Base-by-base conservation (phyloP, 2,113 vertebrate genomes). In the Marcusenius ussheri region DNA sequence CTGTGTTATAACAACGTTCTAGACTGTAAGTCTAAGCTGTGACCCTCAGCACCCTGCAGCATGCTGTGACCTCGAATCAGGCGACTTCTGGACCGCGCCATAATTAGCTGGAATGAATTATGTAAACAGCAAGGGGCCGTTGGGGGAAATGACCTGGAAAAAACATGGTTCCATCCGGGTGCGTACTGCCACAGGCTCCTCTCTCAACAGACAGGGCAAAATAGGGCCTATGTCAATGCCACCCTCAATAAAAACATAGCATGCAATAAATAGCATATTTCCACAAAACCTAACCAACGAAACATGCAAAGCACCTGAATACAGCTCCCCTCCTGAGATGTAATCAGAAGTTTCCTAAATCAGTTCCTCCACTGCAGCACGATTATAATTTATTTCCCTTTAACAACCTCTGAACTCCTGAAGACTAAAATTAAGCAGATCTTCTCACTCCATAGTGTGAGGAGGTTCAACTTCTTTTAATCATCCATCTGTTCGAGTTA, bases 121-220 rank as follows among this genome's bases (percentile, higher is more conserved):
- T 80, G 51, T 80, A 77, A 77, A 74, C 50, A 35, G 87, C 77
- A 50, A 42, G 74, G 87, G 91, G 90, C 47, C 85, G 62, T 42
- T 45, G 87, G 66, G 90, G 66, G 87, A 93, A 89, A 17, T 95
- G 94, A 95, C 94, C 94, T 94, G 93, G 93, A 94, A 95, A 87
- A 92, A 84, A 95, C 94, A 91, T 17, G 5, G 45, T 84, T 39
- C 74, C 31, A 17, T 15, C 84, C 91, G 89, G 90, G 86, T 80
- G 74, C 84, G 5, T 35, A 42, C 31, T 6, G 17, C 74, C 74
- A 42, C 86, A 17, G 35, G 83, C 9, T 21, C 83, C 21, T 42
- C 46, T 19, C 83, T 50, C 46, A 9, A 50, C 9, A 86, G 83
- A 50, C n/a, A 85, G 17, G 46, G 70, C 27, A 51, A 31, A 62